Evolutionary conservation across 2,113 vertebrate species (phyloP).

Genomic region (Ammospiza caudacuta): DNA sequence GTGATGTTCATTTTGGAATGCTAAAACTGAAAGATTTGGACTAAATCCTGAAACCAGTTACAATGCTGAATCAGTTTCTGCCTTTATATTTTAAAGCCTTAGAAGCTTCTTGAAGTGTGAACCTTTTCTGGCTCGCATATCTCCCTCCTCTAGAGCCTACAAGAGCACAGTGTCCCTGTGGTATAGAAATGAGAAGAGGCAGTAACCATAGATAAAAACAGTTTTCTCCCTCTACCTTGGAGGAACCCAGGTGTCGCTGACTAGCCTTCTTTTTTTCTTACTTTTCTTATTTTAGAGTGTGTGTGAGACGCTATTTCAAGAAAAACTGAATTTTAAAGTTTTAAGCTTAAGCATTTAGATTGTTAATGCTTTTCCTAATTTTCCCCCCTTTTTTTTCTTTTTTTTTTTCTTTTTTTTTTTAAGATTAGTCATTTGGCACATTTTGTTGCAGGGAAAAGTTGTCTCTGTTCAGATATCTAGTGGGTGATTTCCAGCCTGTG

Average conservation of each 20-base stretch:
- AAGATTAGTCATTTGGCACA: neutral
- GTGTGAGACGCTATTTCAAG: neutral
- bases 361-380: neutral
- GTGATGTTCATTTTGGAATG: neutral
- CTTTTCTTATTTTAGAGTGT: neutral
- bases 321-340: neutral
- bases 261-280: neutral
- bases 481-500: neutral
- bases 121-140: neutral
- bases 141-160: neutral
- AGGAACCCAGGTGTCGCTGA: neutral
- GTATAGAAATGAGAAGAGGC: neutral
- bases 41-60: neutral
- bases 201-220: neutral
- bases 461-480: neutral
- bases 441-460: neutral
- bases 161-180: neutral
- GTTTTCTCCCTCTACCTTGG: neutral
- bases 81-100: neutral
- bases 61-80: neutral
- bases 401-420: neutral
- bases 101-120: neutral
- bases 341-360: neutral
- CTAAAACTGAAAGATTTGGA: neutral
- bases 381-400: neutral